Conservation (phyloP, 2,113 vertebrate species). For the Paradisaea rubra region DNA sequence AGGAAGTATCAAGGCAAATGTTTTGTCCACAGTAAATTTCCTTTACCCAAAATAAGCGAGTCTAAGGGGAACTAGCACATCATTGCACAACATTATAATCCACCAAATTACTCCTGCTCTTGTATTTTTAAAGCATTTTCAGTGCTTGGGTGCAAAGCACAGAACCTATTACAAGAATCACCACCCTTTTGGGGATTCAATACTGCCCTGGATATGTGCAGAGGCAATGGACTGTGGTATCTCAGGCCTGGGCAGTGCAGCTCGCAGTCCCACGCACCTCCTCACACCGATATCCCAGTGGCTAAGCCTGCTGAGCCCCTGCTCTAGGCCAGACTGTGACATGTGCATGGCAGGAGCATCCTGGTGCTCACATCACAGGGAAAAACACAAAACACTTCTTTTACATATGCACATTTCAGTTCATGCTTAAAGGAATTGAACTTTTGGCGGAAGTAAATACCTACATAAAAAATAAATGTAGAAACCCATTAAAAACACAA, state of each 20-base stretch:
- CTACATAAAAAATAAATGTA: conserved; percentile 44
- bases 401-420: not conserved
- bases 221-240: not conserved
- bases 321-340: not conserved
- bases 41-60: conserved; percentile 8
- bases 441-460: conserved; percentile 33
- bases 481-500: conserved; percentile 45
- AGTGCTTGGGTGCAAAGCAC: not conserved
- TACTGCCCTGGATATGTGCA: not conserved
- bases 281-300: not conserved
- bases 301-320: not conserved
- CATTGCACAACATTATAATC: conserved; percentile 39
- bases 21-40: not conserved
- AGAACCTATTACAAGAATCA: not conserved
- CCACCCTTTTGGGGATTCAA: not conserved
- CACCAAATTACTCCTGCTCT: conserved; percentile 9
- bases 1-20: not conserved
- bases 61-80: conserved; percentile 20
- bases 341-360: not conserved
- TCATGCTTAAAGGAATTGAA: not conserved
- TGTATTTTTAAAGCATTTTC: conserved; percentile 37
- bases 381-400: not conserved
- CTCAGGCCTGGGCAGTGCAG: not conserved
- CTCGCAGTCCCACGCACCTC: not conserved
- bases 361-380: not conserved